These are phyloP conservation scores for Cephalotes varians DNA, from an alignment of 2,888 invertebrate genomes.

Conservation along the genomic window DNA sequence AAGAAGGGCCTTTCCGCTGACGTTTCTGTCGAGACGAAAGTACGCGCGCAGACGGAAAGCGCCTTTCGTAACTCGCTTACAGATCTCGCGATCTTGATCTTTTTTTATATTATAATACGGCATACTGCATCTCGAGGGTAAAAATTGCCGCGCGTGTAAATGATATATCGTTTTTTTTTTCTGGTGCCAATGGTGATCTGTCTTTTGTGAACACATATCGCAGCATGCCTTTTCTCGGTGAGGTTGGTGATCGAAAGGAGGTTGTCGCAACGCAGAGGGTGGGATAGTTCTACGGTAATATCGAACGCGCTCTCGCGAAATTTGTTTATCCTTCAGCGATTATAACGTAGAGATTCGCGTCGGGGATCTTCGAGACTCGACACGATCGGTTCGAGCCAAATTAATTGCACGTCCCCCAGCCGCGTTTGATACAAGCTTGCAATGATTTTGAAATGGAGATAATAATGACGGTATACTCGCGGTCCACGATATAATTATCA, in stretches of 20 bases:
- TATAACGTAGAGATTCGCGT: constrained; percentile 23
- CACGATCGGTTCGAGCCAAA: constrained; percentile 56
- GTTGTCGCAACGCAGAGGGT: not conserved
- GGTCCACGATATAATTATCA: constrained; percentile 75
- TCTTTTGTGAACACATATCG: constrained; percentile 68
- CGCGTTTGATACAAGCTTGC: constrained; percentile 66
- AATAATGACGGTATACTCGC: constrained; percentile 74
- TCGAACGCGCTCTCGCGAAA: not conserved
- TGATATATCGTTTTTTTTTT: constrained; percentile 50
- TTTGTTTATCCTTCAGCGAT: not conserved
- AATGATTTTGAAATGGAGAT: constrained; percentile 76
- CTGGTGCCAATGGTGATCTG: constrained; percentile 53
- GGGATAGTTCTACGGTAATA: constrained; percentile 27
- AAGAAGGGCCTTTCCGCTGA: not conserved
- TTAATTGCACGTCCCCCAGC: constrained; percentile 21
- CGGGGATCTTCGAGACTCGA: constrained; percentile 2
- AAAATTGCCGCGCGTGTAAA: constrained; percentile 62
- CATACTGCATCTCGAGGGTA: constrained; percentile 63
- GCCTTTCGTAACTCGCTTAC: constrained; percentile 49
- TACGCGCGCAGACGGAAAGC: constrained; percentile 46
- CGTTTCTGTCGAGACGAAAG: not conserved
- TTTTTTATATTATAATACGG: constrained; percentile 13
- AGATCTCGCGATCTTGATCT: constrained; percentile 35
- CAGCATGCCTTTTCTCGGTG: constrained; percentile 73
- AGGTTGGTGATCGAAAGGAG: constrained; percentile 38